Conservation (phyloP, 2,113 vertebrate genomes). For the Australoheros scitulus region DNA sequence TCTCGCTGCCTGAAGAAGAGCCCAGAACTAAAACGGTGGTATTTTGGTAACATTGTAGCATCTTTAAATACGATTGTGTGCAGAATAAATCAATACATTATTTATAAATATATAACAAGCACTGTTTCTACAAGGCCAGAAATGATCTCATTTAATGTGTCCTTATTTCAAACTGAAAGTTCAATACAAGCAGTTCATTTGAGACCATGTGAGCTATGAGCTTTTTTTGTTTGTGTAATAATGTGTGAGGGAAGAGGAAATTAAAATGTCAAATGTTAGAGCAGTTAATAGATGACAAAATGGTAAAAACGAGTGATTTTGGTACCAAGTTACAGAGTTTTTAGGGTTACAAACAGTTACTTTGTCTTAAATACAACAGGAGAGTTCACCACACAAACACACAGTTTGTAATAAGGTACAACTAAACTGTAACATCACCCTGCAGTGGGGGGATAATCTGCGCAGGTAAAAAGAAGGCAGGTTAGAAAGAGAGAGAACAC, state of each 20-base stretch:
- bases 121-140: background rate
- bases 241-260: no score
- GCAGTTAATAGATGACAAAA: background rate
- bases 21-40: background rate
- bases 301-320: background rate
- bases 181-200: no score
- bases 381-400: background rate
- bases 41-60: background rate
- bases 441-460: slow-evolving; percentile 14
- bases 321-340: background rate
- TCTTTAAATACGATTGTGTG: background rate
- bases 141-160: background rate
- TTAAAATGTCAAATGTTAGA: no score
- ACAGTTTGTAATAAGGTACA: background rate
- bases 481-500: background rate
- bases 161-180: background rate
- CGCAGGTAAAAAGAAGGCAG: background rate
- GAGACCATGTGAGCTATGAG: background rate
- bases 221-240: background rate
- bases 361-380: background rate
- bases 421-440: background rate
- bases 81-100: background rate
- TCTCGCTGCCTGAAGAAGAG: slow-evolving; percentile 11
- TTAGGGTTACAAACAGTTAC: no score
- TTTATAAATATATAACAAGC: background rate